Evolutionary conservation across 2,113 vertebrate species (phyloP).

Genomic region (Phrynosoma blainvillii): DNA sequence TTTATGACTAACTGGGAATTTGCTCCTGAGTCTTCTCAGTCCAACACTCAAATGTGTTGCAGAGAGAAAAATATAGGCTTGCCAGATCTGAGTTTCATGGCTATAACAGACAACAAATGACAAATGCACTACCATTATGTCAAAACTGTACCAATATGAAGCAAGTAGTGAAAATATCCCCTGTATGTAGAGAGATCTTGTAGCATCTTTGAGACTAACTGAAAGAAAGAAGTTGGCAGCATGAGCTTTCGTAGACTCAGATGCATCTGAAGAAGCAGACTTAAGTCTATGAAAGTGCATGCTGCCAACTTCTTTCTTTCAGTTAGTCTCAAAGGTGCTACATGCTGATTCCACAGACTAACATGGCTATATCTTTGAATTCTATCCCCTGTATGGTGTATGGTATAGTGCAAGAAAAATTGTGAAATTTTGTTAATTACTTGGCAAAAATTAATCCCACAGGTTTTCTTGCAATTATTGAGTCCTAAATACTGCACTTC

Average conservation of each 20-base stretch:
- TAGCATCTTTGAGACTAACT: no score
- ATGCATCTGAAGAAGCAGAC: no score
- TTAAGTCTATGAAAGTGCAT: no score
- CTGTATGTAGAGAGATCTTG: slow-evolving; percentile 6
- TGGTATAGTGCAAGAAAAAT: slow-evolving; percentile 29
- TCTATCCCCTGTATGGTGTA: no score
- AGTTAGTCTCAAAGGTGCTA: no score
- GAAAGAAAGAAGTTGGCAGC: no score
- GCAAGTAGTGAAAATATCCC: background rate
- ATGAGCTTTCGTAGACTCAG: no score
- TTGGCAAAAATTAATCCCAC: slow-evolving; percentile 40
- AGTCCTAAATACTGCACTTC: slow-evolving; percentile 31
- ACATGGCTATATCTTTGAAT: no score
- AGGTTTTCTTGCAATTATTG: slow-evolving; percentile 32
- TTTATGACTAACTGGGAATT: background rate
- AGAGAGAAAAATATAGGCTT: background rate
- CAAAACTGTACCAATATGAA: background rate
- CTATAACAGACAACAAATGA: background rate
- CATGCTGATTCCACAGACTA: no score
- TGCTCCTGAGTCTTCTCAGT: background rate
- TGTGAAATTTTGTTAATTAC: slow-evolving; percentile 62
- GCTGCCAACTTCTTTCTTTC: no score
- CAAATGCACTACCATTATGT: background rate
- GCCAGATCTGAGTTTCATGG: background rate
- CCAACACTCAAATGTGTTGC: background rate